Evolutionary conservation across 2,797 vertebrate species (phyloP).

Genomic region (Gadopsis bispinosus): DNA sequence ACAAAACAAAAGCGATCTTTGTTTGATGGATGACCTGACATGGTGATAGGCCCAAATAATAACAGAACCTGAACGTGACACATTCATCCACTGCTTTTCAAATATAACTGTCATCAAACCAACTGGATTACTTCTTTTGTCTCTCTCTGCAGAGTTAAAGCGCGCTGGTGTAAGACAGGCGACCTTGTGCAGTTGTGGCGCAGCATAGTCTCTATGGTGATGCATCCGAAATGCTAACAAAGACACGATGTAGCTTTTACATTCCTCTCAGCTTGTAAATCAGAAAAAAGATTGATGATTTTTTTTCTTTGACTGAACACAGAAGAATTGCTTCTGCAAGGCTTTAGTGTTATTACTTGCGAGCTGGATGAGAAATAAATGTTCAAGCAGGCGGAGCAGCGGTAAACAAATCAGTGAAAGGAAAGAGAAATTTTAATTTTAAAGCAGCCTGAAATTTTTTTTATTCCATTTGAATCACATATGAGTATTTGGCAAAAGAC

Average conservation of each 20-base stretch:
- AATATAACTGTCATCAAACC: conserved; percentile 15
- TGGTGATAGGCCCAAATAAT: conserved; percentile 13
- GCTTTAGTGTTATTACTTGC: neutral
- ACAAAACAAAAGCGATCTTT: neutral
- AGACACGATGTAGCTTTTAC: conserved; percentile 40
- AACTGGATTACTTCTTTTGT: conserved; percentile 33
- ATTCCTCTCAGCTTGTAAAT: conserved; percentile 30
- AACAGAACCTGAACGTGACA: conserved; percentile 1
- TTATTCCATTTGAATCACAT: neutral
- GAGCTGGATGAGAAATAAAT: conserved; percentile 3
- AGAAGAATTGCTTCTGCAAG: conserved; percentile 26
- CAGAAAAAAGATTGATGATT: conserved; percentile 40
- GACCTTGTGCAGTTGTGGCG: conserved; percentile 59
- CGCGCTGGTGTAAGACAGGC: conserved; percentile 26
- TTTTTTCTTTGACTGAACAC: conserved; percentile 24
- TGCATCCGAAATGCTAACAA: conserved; percentile 56
- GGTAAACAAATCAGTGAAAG: neutral
- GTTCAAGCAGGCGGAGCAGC: neutral
- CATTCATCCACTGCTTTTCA: conserved; percentile 29
- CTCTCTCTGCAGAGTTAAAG: conserved; percentile 22
- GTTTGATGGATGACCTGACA: conserved; percentile 13
- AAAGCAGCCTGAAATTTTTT: conserved; percentile 1
- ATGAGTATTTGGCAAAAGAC: neutral
- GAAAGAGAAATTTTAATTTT: neutral
- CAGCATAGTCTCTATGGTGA: conserved; percentile 71